phyloP scores from a whole-genome alignment of 2,888 invertebrate genomes.

The Plemyria rubiginata region DNA sequence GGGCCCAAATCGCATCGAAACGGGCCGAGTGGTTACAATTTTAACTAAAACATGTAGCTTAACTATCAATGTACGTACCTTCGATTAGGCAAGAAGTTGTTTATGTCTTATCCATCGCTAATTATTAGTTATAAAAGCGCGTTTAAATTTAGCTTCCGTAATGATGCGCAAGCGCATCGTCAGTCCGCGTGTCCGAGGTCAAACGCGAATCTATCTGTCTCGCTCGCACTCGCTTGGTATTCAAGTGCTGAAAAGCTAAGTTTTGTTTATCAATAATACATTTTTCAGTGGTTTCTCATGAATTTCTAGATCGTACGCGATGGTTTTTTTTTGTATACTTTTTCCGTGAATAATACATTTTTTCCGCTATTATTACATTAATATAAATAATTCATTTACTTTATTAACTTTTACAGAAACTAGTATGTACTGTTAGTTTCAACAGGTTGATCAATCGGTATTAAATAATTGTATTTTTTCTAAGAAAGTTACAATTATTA shows the following conservation, averaged over 20 bases:
- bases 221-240: slow-evolving; percentile 24
- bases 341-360: background rate
- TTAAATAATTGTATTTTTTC: too few relatives aligned
- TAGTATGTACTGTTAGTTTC: too few relatives aligned
- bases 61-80: background rate
- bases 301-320: slow-evolving; percentile 9
- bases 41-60: slow-evolving; percentile 7
- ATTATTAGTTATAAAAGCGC: slow-evolving; percentile 12
- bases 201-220: slow-evolving; percentile 14
- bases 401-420: too few relatives aligned
- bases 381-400: background rate
- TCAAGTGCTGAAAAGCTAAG: slow-evolving; percentile 2
- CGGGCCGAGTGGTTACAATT: background rate
- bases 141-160: slow-evolving; percentile 9
- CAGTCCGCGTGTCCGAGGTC: slow-evolving; percentile 17
- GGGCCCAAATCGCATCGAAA: slow-evolving; percentile 7
- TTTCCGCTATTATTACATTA: too few relatives aligned
- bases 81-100: background rate
- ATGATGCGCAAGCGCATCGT: slow-evolving; percentile 28
- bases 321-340: slow-evolving; percentile 5
- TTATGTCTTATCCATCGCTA: background rate
- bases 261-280: background rate
- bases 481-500: too few relatives aligned
- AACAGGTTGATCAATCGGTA: too few relatives aligned
- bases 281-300: background rate